A percentile compares a stretch with the other conserved stretches of the same genome.
Evolutionary conservation across 37 sponge, comb jelly and placozoan genomes (phyloP).

Genomic region (Theonella swinhoei): DNA sequence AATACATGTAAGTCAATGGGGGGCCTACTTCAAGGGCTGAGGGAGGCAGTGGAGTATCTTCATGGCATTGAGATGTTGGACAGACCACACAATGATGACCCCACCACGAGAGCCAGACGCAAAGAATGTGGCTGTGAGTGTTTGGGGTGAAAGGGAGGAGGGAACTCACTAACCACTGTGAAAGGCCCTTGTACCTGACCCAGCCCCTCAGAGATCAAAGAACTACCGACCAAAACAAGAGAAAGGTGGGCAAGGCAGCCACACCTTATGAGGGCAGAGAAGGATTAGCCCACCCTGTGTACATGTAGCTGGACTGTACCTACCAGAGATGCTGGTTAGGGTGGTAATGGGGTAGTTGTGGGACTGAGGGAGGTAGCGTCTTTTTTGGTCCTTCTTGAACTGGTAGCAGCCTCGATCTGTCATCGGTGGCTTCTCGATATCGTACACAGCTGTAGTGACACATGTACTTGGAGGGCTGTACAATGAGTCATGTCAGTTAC

Average conservation of each 20-base stretch:
- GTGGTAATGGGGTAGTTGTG: slow-evolving; percentile 36
- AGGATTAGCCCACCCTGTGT: neutral
- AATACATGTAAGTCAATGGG: too few relatives aligned
- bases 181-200: too few relatives aligned
- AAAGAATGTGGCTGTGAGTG: slow-evolving; percentile 46
- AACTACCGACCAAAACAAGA: too few relatives aligned
- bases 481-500: too few relatives aligned
- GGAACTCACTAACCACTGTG: neutral
- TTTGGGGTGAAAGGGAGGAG: neutral
- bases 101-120: slow-evolving; percentile 66
- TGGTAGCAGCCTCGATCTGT: slow-evolving; percentile 39
- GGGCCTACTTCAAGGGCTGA: neutral
- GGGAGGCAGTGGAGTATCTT: slow-evolving; percentile 53
- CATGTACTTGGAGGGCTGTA: too few relatives aligned
- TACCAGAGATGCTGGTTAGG: slow-evolving; percentile 58
- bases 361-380: slow-evolving; percentile 34
- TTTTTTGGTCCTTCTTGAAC: slow-evolving; percentile 19
- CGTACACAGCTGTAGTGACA: slow-evolving; percentile 56
- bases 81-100: slow-evolving; percentile 65
- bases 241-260: too few relatives aligned
- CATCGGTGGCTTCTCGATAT: slow-evolving; percentile 48
- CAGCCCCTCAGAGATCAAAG: too few relatives aligned
- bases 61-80: slow-evolving; percentile 58
- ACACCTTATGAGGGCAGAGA: too few relatives aligned
- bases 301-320: neutral